Percentiles rank a stretch among this genome's conserved stretches.
These are phyloP conservation scores for Siderastrea siderea DNA, from an alignment of 92 coral and sea anemone species.

Conservation along the genomic window DNA sequence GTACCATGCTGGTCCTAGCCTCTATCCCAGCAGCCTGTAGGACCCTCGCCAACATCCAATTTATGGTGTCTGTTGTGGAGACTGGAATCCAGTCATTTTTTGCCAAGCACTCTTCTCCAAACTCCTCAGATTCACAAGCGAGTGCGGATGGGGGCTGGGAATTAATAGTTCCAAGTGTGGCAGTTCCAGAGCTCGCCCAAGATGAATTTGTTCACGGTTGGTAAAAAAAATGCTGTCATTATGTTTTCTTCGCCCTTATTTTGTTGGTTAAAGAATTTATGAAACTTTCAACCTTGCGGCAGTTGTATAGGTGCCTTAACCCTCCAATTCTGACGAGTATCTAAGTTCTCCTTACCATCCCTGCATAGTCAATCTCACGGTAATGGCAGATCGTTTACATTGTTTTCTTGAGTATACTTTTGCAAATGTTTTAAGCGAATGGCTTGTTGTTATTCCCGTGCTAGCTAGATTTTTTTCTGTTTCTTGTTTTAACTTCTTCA, in stretches of 20 bases:
- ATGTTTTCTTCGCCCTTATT: no score
- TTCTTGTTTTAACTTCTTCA: no score
- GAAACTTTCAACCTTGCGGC: background rate
- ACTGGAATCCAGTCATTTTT: constrained; percentile 90
- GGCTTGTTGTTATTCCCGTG: no score
- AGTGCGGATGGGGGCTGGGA: constrained; percentile 86
- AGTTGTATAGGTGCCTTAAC: background rate
- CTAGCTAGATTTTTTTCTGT: no score
- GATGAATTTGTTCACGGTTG: constrained; percentile 96
- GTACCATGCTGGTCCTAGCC: constrained; percentile 82
- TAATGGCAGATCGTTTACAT: no score
- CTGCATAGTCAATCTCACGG: no score
- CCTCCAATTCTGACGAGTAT: background rate
- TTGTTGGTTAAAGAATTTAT: no score
- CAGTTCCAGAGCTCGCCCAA: constrained; percentile 97
- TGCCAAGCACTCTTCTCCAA: constrained; percentile 70
- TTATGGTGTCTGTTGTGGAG: constrained; percentile 94
- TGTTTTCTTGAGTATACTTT: no score
- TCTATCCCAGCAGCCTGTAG: constrained; percentile 95
- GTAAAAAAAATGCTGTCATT: background rate
- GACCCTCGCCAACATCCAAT: constrained; percentile 87
- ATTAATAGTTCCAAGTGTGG: constrained; percentile 84
- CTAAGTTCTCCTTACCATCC: background rate
- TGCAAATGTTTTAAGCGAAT: no score
- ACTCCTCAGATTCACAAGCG: constrained; percentile 38